Evolutionary conservation across 2,888 invertebrate species (phyloP).

Genomic region (Agriopis aurantiaria): DNA sequence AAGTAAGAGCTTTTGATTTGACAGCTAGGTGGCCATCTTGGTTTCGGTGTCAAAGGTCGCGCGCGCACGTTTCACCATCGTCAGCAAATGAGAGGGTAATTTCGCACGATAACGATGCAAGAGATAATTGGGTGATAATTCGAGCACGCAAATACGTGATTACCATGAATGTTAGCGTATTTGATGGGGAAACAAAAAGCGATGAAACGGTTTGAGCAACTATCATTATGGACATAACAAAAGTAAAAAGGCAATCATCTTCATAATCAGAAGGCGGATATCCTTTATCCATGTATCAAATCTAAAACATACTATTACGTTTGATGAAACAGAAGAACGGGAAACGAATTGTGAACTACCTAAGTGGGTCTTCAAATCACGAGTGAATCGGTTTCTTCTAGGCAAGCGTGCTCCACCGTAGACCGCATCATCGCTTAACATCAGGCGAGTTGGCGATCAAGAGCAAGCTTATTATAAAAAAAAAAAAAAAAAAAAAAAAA

Average conservation of each 20-base stretch:
- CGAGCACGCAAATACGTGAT: conserved; percentile 49
- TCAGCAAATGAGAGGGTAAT: conserved; percentile 70
- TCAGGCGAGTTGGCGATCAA: no score
- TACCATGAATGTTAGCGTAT: conserved; percentile 46
- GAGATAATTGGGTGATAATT: conserved; percentile 65
- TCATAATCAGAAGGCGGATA: no score
- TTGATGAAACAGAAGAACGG: no score
- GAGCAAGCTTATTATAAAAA: no score
- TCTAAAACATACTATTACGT: no score
- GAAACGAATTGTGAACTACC: no score
- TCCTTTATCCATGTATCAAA: no score
- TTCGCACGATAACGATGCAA: conserved; percentile 61
- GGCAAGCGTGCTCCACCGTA: no score
- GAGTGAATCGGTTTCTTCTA: no score
- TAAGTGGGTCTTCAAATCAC: no score
- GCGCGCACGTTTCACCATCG: conserved; percentile 71
- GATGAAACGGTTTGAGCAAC: conserved; percentile 30
- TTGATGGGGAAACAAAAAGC: conserved; percentile 33
- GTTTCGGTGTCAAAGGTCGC: conserved; percentile 77
- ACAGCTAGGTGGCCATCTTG: conserved; percentile 77
- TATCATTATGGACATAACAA: conserved; percentile 2
- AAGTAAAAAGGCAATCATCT: not conserved
- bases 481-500: no score
- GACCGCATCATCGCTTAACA: no score
- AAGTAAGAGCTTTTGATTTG: conserved; percentile 79